Evolutionary conservation across 2,888 invertebrate genomes (phyloP).

Genomic region (Dynastes maya): DNA sequence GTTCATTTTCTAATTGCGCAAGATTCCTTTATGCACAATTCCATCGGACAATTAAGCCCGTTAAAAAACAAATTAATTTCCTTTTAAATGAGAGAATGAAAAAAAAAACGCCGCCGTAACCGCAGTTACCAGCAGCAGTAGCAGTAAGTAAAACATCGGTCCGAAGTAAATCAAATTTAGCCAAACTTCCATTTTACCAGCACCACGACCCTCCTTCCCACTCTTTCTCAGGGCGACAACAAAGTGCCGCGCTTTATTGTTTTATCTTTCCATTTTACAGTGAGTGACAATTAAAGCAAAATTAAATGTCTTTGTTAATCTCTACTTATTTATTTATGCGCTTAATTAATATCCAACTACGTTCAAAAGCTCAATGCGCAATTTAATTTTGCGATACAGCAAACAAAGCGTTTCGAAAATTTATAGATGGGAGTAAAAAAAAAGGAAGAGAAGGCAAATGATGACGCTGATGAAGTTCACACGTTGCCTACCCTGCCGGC

Average conservation of each 20-base stretch:
- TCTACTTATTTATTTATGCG: slow-evolving; percentile 30
- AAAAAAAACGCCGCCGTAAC: neutral
- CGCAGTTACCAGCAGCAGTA: neutral
- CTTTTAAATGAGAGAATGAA: neutral
- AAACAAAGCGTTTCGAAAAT: slow-evolving; percentile 16
- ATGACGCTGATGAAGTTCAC: neutral
- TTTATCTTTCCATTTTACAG: slow-evolving; percentile 44
- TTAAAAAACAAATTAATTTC: too few species aligned
- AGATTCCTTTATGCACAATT: neutral
- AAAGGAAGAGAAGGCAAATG: neutral
- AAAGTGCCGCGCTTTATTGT: slow-evolving; percentile 34
- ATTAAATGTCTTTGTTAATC: slow-evolving; percentile 43
- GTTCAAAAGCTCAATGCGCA: slow-evolving; percentile 23
- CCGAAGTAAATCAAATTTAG: slow-evolving; percentile 33
- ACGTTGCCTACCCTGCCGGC: neutral
- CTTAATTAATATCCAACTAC: slow-evolving; percentile 37
- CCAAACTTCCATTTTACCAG: slow-evolving; percentile 23
- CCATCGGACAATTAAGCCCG: too few species aligned
- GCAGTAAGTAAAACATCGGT: slow-evolving; percentile 21
- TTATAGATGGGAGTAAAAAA: neutral
- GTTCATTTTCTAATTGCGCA: too few species aligned
- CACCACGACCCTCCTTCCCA: too few species aligned
- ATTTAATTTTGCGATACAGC: slow-evolving; percentile 27
- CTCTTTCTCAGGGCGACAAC: neutral
- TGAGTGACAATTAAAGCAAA: slow-evolving; percentile 32